A percentile compares a stretch with the other conserved stretches of the same genome.
Conservation (phyloP, 1,140 invertebrate species). For the Meloidogyne chitwoodi region DNA sequence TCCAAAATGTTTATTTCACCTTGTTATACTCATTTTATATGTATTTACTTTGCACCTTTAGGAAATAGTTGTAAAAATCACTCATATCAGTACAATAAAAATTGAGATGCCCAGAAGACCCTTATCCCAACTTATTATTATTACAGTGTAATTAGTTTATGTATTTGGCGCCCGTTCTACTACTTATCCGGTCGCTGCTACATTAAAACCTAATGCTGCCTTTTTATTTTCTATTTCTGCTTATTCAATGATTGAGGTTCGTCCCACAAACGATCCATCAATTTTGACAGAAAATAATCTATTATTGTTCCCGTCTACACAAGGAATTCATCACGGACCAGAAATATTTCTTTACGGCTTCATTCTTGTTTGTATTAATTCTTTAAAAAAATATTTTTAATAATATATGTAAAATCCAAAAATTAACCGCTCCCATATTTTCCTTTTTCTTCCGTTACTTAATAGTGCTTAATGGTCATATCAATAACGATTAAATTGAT, state of each 20-base stretch:
- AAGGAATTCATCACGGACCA: neutral
- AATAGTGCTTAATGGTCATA: no score
- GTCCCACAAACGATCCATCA: neutral
- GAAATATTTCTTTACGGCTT: neutral
- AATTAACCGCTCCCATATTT: no score
- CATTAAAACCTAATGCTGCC: neutral
- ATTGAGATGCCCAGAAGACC: no score
- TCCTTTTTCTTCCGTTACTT: no score
- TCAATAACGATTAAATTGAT: no score
- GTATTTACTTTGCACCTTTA: no score
- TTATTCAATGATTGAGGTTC: neutral
- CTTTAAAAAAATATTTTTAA: no score
- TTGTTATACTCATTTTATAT: no score
- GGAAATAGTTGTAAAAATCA: no score
- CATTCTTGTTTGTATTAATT: neutral
- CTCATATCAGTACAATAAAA: no score
- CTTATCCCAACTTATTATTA: no score
- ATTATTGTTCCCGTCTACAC: neutral
- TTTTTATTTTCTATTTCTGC: neutral
- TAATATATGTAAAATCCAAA: no score
- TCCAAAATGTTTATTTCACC: neutral
- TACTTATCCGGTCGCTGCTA: neutral
- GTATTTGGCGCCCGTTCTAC: neutral
- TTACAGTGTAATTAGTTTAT: neutral
- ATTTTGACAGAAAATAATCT: neutral